A percentile compares a stretch with the other conserved stretches of the same genome.
Evolutionary conservation across 2,797 vertebrate genomes (phyloP).

Genomic region (Schizopygopsis malacanthus): DNA sequence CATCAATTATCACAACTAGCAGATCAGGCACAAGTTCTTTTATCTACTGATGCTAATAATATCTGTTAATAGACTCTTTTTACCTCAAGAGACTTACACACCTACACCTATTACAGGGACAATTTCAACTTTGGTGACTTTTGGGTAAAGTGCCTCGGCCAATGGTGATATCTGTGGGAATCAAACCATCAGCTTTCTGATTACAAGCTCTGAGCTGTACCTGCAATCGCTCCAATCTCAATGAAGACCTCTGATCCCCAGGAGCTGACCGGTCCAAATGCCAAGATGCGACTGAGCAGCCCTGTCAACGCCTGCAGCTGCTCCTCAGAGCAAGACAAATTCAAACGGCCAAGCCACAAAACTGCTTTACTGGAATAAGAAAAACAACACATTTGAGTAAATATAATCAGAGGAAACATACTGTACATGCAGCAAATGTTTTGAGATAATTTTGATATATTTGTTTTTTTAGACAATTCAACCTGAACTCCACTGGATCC

Average conservation of each 20-base stretch:
- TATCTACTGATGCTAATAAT: neutral
- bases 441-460: slow-evolving; percentile 33
- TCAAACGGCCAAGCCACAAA: slow-evolving; percentile 77
- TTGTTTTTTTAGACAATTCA: slow-evolving; percentile 34
- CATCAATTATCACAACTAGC: neutral
- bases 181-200: neutral
- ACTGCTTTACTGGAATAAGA: slow-evolving; percentile 77
- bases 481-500: slow-evolving; percentile 82
- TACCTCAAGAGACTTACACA: neutral
- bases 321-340: slow-evolving; percentile 76
- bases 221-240: slow-evolving; percentile 81
- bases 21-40: neutral
- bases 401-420: neutral
- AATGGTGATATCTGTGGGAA: slow-evolving; percentile 4
- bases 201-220: slow-evolving; percentile 62
- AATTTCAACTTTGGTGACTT: neutral
- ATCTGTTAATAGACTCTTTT: slow-evolving; percentile 5
- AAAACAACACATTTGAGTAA: neutral
- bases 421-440: neutral
- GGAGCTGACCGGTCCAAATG: slow-evolving; percentile 76
- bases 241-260: slow-evolving; percentile 81
- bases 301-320: slow-evolving; percentile 72
- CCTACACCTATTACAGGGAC: neutral
- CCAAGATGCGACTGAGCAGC: slow-evolving; percentile 71
- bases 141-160: neutral